Evolutionary conservation across 2,888 invertebrate species (phyloP).

Genomic region (Leptarthrus brevirostris): DNA sequence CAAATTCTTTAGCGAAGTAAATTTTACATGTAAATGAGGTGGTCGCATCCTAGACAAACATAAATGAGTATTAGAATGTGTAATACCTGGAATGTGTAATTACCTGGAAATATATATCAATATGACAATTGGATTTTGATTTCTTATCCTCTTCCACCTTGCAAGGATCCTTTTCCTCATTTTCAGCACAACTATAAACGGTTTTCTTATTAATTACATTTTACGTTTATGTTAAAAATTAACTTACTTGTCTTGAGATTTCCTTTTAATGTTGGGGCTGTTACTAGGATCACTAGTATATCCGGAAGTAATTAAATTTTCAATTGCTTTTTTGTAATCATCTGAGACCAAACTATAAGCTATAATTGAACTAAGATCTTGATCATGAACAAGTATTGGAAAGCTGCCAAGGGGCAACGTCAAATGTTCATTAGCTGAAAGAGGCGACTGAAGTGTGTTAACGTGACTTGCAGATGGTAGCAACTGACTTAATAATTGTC

Average conservation of each 20-base stretch:
- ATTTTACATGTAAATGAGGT: conserved; percentile 91
- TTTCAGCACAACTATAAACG: conserved; percentile 32
- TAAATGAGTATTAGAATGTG: neutral
- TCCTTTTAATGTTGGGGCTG: conserved; percentile 64
- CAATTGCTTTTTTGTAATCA: conserved; percentile 76
- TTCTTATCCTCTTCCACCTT: conserved; percentile 58
- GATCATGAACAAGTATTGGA: conserved; percentile 82
- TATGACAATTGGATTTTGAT: conserved; percentile 63
- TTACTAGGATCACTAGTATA: conserved; percentile 51
- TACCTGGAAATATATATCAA: conserved; percentile 71
- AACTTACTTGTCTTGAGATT: conserved; percentile 61
- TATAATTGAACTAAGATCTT: conserved; percentile 86
- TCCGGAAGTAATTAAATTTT: conserved; percentile 62
- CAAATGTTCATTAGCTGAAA: conserved; percentile 77
- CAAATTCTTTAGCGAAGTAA: conserved; percentile 92
- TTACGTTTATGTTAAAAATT: neutral
- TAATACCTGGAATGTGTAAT: conserved; percentile 62
- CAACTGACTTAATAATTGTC: conserved; percentile 76
- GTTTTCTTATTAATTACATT: neutral
- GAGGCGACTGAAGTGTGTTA: conserved; percentile 70
- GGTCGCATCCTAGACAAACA: conserved; percentile 68
- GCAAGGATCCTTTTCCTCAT: conserved; percentile 41
- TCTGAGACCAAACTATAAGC: conserved; percentile 81
- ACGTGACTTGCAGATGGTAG: conserved; percentile 70
- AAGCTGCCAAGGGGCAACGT: conserved; percentile 72